Conservation (phyloP, 2,113 vertebrate species). For the Parotia lawesii region DNA sequence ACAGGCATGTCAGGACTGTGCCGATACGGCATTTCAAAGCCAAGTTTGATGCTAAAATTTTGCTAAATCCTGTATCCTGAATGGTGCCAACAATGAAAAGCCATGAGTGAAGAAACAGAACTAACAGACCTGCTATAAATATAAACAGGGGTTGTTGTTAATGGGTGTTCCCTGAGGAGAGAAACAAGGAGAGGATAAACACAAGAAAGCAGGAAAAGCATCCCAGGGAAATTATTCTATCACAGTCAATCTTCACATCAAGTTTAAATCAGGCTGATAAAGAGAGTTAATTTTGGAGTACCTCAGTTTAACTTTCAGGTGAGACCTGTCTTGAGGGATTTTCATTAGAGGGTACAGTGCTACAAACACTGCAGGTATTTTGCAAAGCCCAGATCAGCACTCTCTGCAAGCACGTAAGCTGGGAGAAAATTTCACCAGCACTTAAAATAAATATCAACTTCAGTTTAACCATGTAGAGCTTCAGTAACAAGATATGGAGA, state of each 20-base stretch:
- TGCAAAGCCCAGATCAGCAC: neutral
- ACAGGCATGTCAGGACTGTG: neutral
- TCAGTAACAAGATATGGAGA: neutral
- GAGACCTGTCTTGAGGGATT: neutral
- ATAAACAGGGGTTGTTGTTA: neutral
- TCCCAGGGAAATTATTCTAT: neutral
- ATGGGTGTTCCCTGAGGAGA: accelerated
- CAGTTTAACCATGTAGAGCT: neutral
- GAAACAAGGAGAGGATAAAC: neutral
- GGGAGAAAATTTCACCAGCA: neutral
- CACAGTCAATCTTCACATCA: neutral
- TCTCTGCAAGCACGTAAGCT: accelerated
- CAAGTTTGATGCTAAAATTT: neutral
- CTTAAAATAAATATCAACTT: neutral
- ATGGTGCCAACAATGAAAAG: neutral
- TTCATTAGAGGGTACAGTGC: neutral
- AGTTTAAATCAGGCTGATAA: neutral
- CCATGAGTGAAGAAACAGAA: neutral
- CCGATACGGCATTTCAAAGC: neutral
- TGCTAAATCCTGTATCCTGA: neutral
- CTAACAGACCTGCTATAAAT: neutral
- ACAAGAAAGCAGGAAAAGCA: neutral
- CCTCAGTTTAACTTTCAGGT: neutral
- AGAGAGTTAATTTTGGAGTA: neutral
- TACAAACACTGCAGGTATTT: neutral